Evolutionary conservation across 1,140 invertebrate genomes (phyloP), one percentile per base, ranked within the genome.

Genomic region (Drosophila navojoa): DNA sequence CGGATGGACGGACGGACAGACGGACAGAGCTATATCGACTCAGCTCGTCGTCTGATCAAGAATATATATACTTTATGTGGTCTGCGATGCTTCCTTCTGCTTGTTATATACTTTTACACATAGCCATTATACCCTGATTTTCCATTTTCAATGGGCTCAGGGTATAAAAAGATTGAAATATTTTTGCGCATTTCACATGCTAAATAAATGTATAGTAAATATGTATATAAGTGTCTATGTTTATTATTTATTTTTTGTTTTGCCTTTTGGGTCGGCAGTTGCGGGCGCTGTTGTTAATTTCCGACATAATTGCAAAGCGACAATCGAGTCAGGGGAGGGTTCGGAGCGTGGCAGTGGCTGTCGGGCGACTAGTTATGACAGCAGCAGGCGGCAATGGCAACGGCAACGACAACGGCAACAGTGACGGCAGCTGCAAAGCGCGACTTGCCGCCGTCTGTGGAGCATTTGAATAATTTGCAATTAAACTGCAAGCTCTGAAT

Each of bases 381-480:
- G 75, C 77, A 78, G 58, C 72, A 62, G 75, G 66, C 64, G 66
- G 71, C 75, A 69, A 53, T 22, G 19, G 19, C 19, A 22, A 22
- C 19, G 19, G 71, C 75, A 73, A 53, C 70, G 61, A 67, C 77
- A 72, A 63, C 78, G 54, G 62, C 72, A 44, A 64, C n/a, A n/a
- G n/a, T n/a, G n/a, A n/a, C 70, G 61, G 71, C 77, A 72, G 69
- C 78, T 58, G 62, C 72, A 44, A 64, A 60, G 68, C 57, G 53
- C 72, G 66, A 55, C 52, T 55, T 40, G 42, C 42, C 59, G 53
- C 59, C 19, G 66, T 54, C 60, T 69, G 40, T 42, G 55, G 19
- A 49, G 63, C 79, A 87, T 87, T 87, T 87, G 82, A 87, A 87
- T 87, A 87, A 87, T 87, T 87, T 87, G 82, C 84, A 87, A 87